A percentile compares a stretch with the other conserved stretches of the same genome.
phyloP scores from a whole-genome alignment of 2,888 invertebrate species.

The Nipponacmea schrenckii region DNA sequence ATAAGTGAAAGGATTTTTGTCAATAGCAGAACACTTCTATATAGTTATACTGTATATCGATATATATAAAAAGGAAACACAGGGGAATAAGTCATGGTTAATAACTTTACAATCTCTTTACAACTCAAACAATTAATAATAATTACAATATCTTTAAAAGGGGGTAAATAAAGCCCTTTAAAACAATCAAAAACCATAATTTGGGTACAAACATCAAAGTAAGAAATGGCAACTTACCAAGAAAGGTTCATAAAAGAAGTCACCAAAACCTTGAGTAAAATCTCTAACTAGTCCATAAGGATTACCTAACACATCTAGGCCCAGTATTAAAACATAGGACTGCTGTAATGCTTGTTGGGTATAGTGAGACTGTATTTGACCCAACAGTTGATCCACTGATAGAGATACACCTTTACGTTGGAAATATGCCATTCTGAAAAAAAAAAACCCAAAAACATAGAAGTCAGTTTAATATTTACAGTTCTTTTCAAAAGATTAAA shows the following conservation, averaged over 20 bases:
- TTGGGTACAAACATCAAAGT: too few relatives aligned
- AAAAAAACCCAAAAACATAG: not conserved
- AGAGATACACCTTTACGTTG: constrained; percentile 74
- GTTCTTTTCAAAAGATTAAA: too few relatives aligned
- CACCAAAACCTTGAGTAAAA: constrained; percentile 74
- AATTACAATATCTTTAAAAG: too few relatives aligned
- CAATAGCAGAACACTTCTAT: too few relatives aligned
- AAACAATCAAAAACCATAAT: too few relatives aligned
- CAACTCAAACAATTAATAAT: too few relatives aligned
- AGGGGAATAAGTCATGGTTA: too few relatives aligned
- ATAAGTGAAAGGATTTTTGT: too few relatives aligned
- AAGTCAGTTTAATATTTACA: not conserved
- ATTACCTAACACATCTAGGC: constrained; percentile 83
- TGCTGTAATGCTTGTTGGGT: constrained; percentile 81
- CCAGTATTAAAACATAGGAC: constrained; percentile 82
- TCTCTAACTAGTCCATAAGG: constrained; percentile 77
- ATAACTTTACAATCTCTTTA: too few relatives aligned
- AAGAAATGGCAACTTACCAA: constrained; percentile 69
- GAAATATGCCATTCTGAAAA: constrained; percentile 76
- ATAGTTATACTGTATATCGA: too few relatives aligned
- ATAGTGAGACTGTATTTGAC: constrained; percentile 76
- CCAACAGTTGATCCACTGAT: constrained; percentile 70
- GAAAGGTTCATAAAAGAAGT: constrained; percentile 75
- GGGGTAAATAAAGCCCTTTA: too few relatives aligned
- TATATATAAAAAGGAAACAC: too few relatives aligned